These are phyloP conservation scores for Polydrusus pterygomalis DNA, from an alignment of 2,888 invertebrate genomes.

Conservation along the genomic window DNA sequence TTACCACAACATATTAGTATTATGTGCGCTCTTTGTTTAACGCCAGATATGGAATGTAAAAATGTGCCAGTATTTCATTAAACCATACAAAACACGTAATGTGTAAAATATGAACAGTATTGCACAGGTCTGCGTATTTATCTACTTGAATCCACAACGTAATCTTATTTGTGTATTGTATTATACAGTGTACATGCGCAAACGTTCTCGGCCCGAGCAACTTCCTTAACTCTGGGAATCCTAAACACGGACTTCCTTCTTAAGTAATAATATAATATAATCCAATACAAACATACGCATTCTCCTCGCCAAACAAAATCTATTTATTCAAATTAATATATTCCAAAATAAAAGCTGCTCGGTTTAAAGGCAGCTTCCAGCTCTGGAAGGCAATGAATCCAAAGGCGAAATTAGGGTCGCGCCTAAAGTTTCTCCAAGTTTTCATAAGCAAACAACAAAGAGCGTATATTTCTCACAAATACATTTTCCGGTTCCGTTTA, in stretches of 20 bases:
- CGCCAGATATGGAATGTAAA: too few relatives aligned
- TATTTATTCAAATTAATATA: constrained; percentile 14
- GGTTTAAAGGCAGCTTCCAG: constrained; percentile 31
- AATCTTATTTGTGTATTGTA: too few relatives aligned
- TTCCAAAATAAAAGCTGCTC: constrained; percentile 32
- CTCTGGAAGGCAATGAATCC: constrained; percentile 27
- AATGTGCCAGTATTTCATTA: too few relatives aligned
- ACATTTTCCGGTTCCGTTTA: constrained; percentile 54
- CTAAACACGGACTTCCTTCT: not conserved
- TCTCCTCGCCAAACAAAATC: not conserved
- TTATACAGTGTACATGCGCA: not conserved
- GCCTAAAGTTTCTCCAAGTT: constrained; percentile 49
- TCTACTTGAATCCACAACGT: too few relatives aligned
- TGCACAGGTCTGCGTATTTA: too few relatives aligned
- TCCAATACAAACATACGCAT: not conserved
- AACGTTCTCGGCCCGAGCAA: not conserved
- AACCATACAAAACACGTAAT: too few relatives aligned
- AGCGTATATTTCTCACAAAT: constrained; percentile 54
- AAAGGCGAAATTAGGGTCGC: constrained; percentile 45
- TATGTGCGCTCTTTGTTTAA: too few relatives aligned
- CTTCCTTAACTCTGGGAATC: not conserved
- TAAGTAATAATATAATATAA: constrained; percentile 1
- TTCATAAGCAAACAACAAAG: constrained; percentile 56
- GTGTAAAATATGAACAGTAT: too few relatives aligned
- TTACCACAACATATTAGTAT: too few relatives aligned